A percentile compares a stretch with the other conserved stretches of the same genome.
Conservation (phyloP, 2,113 vertebrate species). For the Pseudopodoces humilis region DNA sequence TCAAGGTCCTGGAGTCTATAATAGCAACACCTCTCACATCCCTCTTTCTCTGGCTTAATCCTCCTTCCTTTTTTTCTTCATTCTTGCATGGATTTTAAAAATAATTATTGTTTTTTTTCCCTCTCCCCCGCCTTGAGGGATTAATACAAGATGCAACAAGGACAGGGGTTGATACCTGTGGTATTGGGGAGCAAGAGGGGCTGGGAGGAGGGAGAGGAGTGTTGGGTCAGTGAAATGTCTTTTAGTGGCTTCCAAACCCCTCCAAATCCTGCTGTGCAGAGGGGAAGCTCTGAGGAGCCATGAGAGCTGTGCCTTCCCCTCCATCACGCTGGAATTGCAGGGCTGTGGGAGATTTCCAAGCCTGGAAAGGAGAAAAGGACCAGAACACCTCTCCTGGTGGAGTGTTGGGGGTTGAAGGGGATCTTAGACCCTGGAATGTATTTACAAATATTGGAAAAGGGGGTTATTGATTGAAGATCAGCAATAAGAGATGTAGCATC, state of each 20-base stretch:
- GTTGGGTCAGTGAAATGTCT: neutral
- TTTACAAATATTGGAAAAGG: neutral
- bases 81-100: neutral
- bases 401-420: fast-evolving
- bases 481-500: neutral
- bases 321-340: fast-evolving
- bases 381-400: neutral
- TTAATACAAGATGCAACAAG: neutral
- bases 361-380: neutral
- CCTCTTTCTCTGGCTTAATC: neutral
- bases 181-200: neutral
- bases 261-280: neutral
- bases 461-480: neutral
- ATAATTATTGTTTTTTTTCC: neutral
- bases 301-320: neutral
- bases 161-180: neutral
- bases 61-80: neutral
- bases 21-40: neutral
- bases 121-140: neutral
- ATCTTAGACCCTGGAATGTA: neutral
- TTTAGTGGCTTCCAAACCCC: neutral
- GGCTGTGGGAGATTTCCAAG: neutral
- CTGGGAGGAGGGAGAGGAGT: neutral
- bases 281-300: neutral
- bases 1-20: fast-evolving